Evolutionary conservation across 2,797 vertebrate species (phyloP).

Genomic region (Sebastes vulpes): DNA sequence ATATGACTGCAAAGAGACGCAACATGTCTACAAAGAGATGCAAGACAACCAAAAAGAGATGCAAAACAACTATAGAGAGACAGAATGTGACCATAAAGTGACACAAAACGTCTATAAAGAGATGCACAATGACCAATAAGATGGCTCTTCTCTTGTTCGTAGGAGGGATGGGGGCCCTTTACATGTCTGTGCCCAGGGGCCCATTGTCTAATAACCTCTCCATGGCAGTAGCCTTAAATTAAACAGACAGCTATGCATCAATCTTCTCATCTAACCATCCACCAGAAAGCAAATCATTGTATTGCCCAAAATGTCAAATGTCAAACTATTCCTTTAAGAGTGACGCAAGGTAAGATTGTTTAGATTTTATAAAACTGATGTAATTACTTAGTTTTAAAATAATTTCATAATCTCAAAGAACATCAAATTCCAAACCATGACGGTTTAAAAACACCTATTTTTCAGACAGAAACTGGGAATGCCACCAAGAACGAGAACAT

Average conservation of each 20-base stretch:
- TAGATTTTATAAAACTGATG: not conserved
- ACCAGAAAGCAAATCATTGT: not conserved
- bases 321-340: not conserved
- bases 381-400: not conserved
- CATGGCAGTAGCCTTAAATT: not conserved
- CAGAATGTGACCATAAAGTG: no score
- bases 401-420: not conserved
- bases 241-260: not conserved
- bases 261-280: not conserved
- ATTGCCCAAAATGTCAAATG: not conserved
- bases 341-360: not conserved
- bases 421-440: not conserved
- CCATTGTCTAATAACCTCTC: no score
- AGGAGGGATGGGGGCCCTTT: no score
- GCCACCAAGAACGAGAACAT: slow-evolving; percentile 28
- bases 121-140: no score
- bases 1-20: no score
- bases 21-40: no score
- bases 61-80: rapidly evolving
- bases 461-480: slow-evolving; percentile 14
- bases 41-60: no score
- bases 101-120: no score
- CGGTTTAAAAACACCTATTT: slow-evolving; percentile 5
- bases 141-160: no score
- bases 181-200: no score